Evolutionary conservation across 2,888 invertebrate genomes (phyloP).

Genomic region (Hylaea fasciaria): DNA sequence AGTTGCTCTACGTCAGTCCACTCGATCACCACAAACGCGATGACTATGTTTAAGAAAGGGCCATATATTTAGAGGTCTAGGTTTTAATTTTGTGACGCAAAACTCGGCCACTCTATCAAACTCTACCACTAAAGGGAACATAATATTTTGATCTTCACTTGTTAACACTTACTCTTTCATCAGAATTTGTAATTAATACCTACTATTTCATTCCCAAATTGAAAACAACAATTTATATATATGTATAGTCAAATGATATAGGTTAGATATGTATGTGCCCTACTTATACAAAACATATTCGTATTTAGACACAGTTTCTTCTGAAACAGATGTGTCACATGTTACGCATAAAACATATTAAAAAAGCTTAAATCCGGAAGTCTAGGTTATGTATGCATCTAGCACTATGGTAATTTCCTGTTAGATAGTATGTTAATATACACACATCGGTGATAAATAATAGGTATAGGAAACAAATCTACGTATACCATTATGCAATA

Average conservation of each 20-base stretch:
- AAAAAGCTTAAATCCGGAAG: slow-evolving; percentile 7
- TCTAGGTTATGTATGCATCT: slow-evolving; percentile 5
- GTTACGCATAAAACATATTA: not conserved
- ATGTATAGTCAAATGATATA: no score
- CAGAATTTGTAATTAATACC: not conserved
- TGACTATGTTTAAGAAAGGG: slow-evolving; percentile 29
- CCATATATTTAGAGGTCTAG: no score
- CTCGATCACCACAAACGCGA: slow-evolving; percentile 49
- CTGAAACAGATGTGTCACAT: not conserved
- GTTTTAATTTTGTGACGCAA: no score
- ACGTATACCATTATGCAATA: not conserved
- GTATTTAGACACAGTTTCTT: not conserved
- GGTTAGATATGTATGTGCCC: no score
- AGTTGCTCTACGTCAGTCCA: slow-evolving; percentile 67
- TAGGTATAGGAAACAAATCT: not conserved
- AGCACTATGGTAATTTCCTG: slow-evolving; percentile 1
- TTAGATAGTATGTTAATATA: not conserved
- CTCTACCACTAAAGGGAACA: no score
- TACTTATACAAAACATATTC: no score
- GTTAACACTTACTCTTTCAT: not conserved
- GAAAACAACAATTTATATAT: no score
- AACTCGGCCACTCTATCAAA: no score
- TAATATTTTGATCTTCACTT: no score
- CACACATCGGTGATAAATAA: not conserved
- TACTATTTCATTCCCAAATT: no score